A percentile compares a stretch with the other conserved stretches of the same genome.
These are phyloP conservation scores for Drosophila elegans DNA, from an alignment of 1,140 invertebrate genomes.

Conservation along the genomic window DNA sequence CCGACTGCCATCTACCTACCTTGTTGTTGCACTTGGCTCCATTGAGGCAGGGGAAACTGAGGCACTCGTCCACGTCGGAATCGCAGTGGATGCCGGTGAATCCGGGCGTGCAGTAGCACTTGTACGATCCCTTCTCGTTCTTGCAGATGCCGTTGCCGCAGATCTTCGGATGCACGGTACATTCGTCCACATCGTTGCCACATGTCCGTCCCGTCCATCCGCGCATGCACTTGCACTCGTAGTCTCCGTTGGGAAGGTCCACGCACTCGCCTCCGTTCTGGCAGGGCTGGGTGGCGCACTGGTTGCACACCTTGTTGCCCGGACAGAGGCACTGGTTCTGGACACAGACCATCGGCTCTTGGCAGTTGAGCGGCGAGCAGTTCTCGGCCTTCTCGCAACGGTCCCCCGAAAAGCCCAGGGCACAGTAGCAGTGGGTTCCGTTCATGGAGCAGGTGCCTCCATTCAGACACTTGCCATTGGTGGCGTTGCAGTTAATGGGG, in stretches of 20 bases:
- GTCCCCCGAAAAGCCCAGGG: conserved; percentile 90
- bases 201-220: conserved; percentile 91
- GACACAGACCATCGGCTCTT: conserved; percentile 87
- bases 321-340: conserved; percentile 87
- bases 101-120: conserved; percentile 94
- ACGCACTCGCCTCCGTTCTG: conserved; percentile 89
- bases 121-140: conserved; percentile 91
- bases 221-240: conserved; percentile 91
- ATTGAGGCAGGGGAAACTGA: conserved; percentile 94
- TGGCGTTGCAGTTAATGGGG: conserved; percentile 73
- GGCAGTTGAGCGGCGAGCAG: conserved; percentile 85
- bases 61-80: conserved; percentile 94
- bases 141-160: conserved; percentile 94
- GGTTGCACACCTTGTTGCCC: conserved; percentile 79
- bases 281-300: conserved; percentile 87
- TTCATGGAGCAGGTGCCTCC: conserved; percentile 90
- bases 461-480: conserved; percentile 89
- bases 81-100: conserved; percentile 93
- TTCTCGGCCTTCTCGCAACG: conserved; percentile 92
- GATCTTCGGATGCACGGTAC: conserved; percentile 86
- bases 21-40: conserved; percentile 93
- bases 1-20: conserved; percentile 63
- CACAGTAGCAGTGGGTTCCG: conserved; percentile 91
- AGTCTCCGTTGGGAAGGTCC: conserved; percentile 86
- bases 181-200: conserved; percentile 92